These are phyloP conservation scores for Hoplostethus atlanticus DNA, from an alignment of 2,797 vertebrate species.

Conservation along the genomic window DNA sequence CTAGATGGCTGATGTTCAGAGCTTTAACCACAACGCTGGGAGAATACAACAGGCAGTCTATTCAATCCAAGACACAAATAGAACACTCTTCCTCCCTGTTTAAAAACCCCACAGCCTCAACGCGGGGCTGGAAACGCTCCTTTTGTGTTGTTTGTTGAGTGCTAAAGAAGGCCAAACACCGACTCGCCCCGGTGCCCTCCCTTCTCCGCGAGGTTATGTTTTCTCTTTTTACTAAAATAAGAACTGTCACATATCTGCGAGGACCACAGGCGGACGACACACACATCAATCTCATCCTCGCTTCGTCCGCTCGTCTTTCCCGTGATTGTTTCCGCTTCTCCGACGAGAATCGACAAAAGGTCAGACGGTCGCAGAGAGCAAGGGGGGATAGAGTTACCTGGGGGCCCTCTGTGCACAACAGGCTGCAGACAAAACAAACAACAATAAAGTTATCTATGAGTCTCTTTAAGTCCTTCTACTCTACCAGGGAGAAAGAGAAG, in stretches of 20 bases:
- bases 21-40: slow-evolving; percentile 52
- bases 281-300: slow-evolving; percentile 42
- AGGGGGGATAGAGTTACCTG: slow-evolving; percentile 64
- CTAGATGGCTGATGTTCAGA: slow-evolving; percentile 64
- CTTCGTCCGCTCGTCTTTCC: slow-evolving; percentile 55
- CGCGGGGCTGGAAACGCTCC: slow-evolving; percentile 60
- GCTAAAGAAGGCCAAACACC: slow-evolving; percentile 44
- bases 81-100: slow-evolving; percentile 48
- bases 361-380: slow-evolving; percentile 47
- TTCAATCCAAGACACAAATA: slow-evolving; percentile 71
- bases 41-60: slow-evolving; percentile 59
- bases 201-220: slow-evolving; percentile 50
- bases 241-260: slow-evolving; percentile 53
- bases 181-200: slow-evolving; percentile 9
- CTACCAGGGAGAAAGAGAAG: slow-evolving; percentile 18
- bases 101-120: slow-evolving; percentile 48
- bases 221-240: slow-evolving; percentile 65
- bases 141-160: slow-evolving; percentile 11
- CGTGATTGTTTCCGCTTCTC: slow-evolving; percentile 39
- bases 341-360: slow-evolving; percentile 64
- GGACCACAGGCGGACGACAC: slow-evolving; percentile 31
- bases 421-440: slow-evolving; percentile 3
- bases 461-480: slow-evolving; percentile 41
- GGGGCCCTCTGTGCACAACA: not conserved
- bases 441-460: slow-evolving; percentile 41